These are phyloP conservation scores for Metallyticus violacea DNA, from an alignment of 2,888 invertebrate species.

Conservation along the genomic window DNA sequence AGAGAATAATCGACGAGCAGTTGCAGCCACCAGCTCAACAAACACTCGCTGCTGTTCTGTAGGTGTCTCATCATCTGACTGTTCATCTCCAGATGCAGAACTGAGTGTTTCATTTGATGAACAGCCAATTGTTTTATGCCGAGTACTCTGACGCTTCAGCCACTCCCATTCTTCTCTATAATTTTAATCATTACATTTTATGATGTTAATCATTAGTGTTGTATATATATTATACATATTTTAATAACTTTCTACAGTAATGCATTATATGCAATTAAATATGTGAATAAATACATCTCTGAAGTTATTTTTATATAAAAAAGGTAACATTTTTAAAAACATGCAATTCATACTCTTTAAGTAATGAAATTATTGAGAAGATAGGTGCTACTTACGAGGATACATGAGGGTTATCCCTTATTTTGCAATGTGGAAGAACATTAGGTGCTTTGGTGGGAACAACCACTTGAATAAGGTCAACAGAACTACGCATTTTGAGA, in stretches of 20 bases:
- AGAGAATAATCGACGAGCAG: constrained; percentile 70
- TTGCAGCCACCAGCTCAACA: constrained; percentile 71
- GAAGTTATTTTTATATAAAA: too few relatives aligned
- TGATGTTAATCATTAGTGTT: too few relatives aligned
- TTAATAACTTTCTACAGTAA: too few relatives aligned
- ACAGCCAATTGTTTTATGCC: constrained; percentile 30
- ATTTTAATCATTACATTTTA: constrained; percentile 38
- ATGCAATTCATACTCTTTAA: too few relatives aligned
- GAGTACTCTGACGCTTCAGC: constrained; percentile 54
- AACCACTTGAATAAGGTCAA: constrained; percentile 90
- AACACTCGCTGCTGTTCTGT: constrained; percentile 80
- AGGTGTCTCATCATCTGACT: constrained; percentile 43
- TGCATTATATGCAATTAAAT: too few relatives aligned
- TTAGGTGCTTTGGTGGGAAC: constrained; percentile 92
- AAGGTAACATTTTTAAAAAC: too few relatives aligned
- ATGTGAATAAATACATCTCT: too few relatives aligned
- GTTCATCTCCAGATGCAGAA: constrained; percentile 42
- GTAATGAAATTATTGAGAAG: too few relatives aligned
- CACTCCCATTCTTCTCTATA: constrained; percentile 94
- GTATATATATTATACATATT: too few relatives aligned
- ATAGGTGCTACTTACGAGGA: constrained; percentile 76
- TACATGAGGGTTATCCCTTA: constrained; percentile 93
- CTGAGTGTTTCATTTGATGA: constrained; percentile 20
- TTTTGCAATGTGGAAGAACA: constrained; percentile 88
- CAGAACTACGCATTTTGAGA: constrained; percentile 93